These are phyloP conservation scores for Thyatira batis DNA, from an alignment of 2,888 invertebrate species.

Conservation along the genomic window DNA sequence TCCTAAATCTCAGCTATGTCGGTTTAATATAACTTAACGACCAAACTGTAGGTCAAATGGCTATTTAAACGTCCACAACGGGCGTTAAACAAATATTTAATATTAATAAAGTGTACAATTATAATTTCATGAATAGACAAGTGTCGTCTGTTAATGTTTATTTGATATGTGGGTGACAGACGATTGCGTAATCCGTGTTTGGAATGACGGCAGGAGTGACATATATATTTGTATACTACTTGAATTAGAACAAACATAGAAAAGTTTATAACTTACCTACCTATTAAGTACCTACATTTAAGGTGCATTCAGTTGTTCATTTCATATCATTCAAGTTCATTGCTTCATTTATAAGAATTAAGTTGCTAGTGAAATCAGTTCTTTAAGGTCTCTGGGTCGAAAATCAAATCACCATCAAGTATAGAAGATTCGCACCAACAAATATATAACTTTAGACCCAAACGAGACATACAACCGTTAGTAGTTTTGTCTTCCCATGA, in stretches of 20 bases:
- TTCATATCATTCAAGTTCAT: too few species aligned
- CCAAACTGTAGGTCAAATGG: conserved; percentile 49
- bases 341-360: too few species aligned
- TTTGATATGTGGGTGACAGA: conserved; percentile 4
- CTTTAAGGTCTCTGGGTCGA: too few species aligned
- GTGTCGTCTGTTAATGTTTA: conserved; percentile 1
- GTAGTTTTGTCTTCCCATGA: not conserved
- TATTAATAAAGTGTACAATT: not conserved
- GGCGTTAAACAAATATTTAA: not conserved
- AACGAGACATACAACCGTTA: not conserved
- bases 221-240: not conserved
- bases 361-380: too few species aligned
- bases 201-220: not conserved
- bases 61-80: conserved; percentile 28
- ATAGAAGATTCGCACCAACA: not conserved
- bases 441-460: not conserved
- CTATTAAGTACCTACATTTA: too few species aligned
- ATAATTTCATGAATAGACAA: not conserved
- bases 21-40: conserved; percentile 41
- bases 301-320: too few species aligned
- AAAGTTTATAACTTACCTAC: too few species aligned
- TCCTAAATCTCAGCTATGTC: conserved; percentile 36
- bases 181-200: conserved; percentile 1
- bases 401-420: not conserved
- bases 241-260: not conserved